Evolutionary conservation across 2,113 vertebrate species (phyloP).

Genomic region (Phrynosoma platyrhinos): DNA sequence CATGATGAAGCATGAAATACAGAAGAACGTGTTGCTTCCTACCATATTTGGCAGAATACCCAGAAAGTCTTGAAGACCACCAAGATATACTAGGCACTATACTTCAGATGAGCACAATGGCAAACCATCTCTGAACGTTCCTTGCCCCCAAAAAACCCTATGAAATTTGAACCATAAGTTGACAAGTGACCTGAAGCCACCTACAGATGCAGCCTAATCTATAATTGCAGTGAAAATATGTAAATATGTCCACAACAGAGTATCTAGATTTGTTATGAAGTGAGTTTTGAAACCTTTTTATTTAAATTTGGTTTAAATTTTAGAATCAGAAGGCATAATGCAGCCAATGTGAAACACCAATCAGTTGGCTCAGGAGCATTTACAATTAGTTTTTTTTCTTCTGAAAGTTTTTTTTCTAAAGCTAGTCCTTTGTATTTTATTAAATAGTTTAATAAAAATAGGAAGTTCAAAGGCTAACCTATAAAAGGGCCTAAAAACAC

Average conservation of each 20-base stretch:
- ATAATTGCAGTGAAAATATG: no score
- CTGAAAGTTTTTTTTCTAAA: conserved; percentile 46
- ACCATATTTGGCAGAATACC: background rate
- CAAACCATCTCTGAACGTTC: no score
- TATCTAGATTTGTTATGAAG: background rate
- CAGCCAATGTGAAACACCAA: background rate
- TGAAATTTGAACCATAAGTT: no score
- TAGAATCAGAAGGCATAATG: background rate
- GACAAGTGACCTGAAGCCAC: no score
- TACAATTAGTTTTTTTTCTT: conserved; percentile 25
- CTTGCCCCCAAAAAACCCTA: no score
- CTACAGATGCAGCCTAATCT: no score
- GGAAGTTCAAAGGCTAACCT: background rate
- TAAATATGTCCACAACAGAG: no score
- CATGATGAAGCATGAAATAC: background rate
- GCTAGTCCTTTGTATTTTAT: conserved; percentile 56
- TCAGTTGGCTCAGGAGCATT: background rate
- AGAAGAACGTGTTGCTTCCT: background rate
- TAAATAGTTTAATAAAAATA: conserved; percentile 42
- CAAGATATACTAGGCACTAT: no score
- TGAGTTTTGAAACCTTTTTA: conserved; percentile 27
- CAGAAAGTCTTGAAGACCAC: no score
- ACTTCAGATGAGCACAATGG: no score
- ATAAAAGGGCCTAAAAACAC: background rate
- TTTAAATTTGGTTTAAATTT: background rate